Evolutionary conservation across 2,888 invertebrate genomes (phyloP).

Genomic region (Drosophila tanythrix): DNA sequence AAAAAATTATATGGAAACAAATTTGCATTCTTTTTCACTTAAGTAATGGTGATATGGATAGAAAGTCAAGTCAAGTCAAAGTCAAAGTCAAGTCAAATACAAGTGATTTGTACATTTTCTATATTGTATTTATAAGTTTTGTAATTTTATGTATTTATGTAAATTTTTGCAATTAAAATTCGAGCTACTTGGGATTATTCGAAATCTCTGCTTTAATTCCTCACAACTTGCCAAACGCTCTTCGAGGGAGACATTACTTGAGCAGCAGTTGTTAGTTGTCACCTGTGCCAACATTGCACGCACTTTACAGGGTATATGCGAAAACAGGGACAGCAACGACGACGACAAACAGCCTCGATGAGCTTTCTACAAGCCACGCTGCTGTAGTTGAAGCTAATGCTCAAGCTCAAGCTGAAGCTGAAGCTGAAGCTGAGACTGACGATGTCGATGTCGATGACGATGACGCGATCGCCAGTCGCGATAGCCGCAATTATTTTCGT

Average conservation of each 20-base stretch:
- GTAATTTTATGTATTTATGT: neutral
- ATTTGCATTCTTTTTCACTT: neutral
- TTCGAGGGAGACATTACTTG: neutral
- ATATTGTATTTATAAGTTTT: neutral
- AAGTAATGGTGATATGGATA: neutral
- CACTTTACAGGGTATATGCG: constrained; percentile 25
- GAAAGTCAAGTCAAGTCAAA: neutral
- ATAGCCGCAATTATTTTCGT: constrained; percentile 79
- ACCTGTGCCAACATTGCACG: neutral
- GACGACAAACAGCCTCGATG: constrained; percentile 29
- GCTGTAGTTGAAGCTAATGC: constrained; percentile 14
- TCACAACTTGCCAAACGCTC: neutral
- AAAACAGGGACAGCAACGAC: constrained; percentile 24
- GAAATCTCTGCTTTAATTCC: neutral
- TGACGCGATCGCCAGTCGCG: constrained; percentile 77
- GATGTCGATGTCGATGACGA: constrained; percentile 61
- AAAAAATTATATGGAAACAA: neutral
- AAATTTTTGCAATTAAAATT: neutral
- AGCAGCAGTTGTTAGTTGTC: neutral
- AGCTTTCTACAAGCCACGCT: constrained; percentile 58
- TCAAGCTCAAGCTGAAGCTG: constrained; percentile 3
- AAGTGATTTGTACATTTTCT: neutral
- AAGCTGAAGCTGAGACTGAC: constrained; percentile 6
- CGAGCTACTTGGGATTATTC: neutral
- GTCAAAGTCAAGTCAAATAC: neutral